phyloP scores from a whole-genome alignment of 2,113 vertebrate genomes.

The Thalassoma bifasciatum region DNA sequence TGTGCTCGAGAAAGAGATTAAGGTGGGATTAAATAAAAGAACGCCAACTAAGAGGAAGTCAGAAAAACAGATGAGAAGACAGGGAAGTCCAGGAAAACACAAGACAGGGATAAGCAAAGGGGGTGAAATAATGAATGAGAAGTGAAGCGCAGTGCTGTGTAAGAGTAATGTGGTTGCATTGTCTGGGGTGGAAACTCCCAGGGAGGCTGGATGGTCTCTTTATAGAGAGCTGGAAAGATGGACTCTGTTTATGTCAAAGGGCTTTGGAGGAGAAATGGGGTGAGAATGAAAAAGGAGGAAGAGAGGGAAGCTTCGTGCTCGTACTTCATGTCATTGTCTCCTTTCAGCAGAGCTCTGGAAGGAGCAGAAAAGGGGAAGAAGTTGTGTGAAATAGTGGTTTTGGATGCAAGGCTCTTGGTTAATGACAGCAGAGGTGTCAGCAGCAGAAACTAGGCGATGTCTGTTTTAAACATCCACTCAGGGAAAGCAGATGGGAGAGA shows the following conservation, averaged over 20 bases:
- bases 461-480: constrained; percentile 24
- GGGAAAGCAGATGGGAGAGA: constrained; percentile 74
- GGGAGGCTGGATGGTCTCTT: constrained; percentile 61
- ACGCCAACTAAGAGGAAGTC: constrained; percentile 24
- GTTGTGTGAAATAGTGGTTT: constrained; percentile 39
- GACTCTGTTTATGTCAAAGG: constrained; percentile 66
- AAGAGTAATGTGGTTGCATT: constrained; percentile 72
- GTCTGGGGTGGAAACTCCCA: constrained; percentile 62
- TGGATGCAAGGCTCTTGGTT: constrained; percentile 34
- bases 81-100: constrained; percentile 1
- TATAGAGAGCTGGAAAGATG: constrained; percentile 57
- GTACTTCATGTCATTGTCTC: constrained; percentile 52
- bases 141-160: constrained; percentile 50
- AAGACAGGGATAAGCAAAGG: constrained; percentile 22
- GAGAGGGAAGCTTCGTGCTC: constrained; percentile 19
- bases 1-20: constrained; percentile 45
- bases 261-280: constrained; percentile 59
- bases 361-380: constrained; percentile 34
- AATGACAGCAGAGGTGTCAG: constrained; percentile 50
- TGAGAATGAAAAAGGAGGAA: constrained; percentile 25
- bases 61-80: constrained; percentile 6
- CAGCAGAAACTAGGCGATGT: constrained; percentile 22
- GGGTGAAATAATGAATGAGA: constrained; percentile 54
- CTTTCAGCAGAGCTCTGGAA: constrained; percentile 46
- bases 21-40: constrained; percentile 45